Base-by-base conservation (phyloP, 2,888 invertebrate genomes). In the Dastarcus helophoroides region DNA sequence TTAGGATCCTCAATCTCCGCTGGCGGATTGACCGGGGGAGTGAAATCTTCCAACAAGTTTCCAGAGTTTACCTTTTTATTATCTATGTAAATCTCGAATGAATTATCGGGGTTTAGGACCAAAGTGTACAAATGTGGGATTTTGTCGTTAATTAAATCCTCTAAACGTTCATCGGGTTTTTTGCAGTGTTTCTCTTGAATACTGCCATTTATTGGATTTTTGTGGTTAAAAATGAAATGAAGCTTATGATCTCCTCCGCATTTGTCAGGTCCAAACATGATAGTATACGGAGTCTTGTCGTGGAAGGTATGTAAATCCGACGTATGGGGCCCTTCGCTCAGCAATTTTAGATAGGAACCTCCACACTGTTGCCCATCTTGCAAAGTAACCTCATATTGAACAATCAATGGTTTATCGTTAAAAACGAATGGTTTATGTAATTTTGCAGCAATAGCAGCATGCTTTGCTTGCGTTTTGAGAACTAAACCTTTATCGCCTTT, bases 221-320 rank as follows among this genome's bases (percentile, higher is more conserved):
- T 79, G 60, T 95, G 94, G 29, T 88, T 76, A 67, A 99, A 91
- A 60, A 99, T 99, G 58, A 79, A 79, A 57, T 79, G 79, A 58
- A 91, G 76, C 67, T 95, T 95, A 54, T 86, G 80, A 60, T 91
- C 90, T 54, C 84, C 85, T 40, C 97, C 97, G 64, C 98, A 98
- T 64, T 95, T 98, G 69, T 98, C 98, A 5, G 97, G 97, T 0
- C 98, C 98, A 65, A 98, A 99, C 98, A 99, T 98, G 51, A 99
- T 90, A 2, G 93, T 88, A 66, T 97, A 99, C 0, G 93, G 83
- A 1, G 95, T 93, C 64, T 91, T 93, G 65, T 98, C 97, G 59
- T 85, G 73, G 65, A 97, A 93, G 52, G 76, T 69, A 42, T 73
- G 77, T 31, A 94, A 68, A 53, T 89, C 79, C 53, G 75, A 71